Evolutionary conservation across 2,797 vertebrate genomes (phyloP).

Genomic region (Falco novaeseelandiae): DNA sequence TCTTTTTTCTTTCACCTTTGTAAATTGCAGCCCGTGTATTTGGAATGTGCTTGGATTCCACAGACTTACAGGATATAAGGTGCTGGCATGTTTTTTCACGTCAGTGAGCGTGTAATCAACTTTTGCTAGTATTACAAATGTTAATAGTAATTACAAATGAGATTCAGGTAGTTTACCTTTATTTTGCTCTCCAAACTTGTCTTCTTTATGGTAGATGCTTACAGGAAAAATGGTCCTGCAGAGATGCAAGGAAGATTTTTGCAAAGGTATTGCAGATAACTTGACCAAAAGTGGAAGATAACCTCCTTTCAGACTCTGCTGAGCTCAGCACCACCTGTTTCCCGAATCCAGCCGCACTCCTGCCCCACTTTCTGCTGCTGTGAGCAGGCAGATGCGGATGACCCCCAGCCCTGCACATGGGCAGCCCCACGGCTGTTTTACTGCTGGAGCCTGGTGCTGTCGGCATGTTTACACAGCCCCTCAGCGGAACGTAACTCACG

Average conservation of each 20-base stretch:
- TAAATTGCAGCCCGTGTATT: neutral
- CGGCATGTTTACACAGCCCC: neutral
- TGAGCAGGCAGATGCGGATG: fast-evolving
- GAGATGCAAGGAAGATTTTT: neutral
- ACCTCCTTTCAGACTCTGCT: neutral
- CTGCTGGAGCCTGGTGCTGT: neutral
- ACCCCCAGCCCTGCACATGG: neutral
- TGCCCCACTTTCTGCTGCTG: neutral
- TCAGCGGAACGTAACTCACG: neutral
- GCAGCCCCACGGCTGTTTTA: neutral
- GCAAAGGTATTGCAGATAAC: neutral
- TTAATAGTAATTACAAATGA: neutral
- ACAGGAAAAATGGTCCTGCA: neutral
- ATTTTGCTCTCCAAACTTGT: neutral
- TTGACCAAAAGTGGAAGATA: neutral
- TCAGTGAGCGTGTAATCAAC: neutral
- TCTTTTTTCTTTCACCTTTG: neutral
- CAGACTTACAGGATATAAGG: neutral
- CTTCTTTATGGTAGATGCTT: neutral
- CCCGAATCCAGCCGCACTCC: neutral
- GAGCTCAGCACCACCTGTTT: neutral
- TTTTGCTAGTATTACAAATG: neutral
- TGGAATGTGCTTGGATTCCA: neutral
- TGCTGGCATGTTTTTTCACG: fast-evolving
- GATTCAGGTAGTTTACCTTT: neutral